Base-by-base conservation (phyloP, 53 echinoderm and acorn worm genomes). In the Apostichopus leukothele region DNA sequence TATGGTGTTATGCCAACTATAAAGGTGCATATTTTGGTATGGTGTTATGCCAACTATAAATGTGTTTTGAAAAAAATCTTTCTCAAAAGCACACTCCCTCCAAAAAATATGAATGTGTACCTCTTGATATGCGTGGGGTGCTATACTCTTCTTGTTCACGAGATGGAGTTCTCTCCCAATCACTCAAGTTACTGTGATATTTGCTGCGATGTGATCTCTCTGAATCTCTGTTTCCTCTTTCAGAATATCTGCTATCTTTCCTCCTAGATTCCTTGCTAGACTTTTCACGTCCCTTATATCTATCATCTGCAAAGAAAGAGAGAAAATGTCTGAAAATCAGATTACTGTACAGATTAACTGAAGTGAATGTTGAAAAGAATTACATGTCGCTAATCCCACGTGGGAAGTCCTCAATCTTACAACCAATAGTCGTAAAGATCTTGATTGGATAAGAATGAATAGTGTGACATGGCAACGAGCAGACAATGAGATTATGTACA, bases 41-140 rank as follows among this genome's bases (percentile, higher is more conserved):
- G 39, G 39, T 39, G 39, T 39, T 39, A 39, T 39, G 39, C 39
- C 39, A 39, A 39, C 39, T 39, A 39, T 39, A 39, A 39, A 39
- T 3, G 3, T 39, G 39, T 3, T 39, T 39, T 39, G 3, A 2
- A 39, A 39, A 39, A 39, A 25, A 1, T 25, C 25, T 25, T 25
- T 25, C 25, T 1, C 1, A 25, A 39, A 39, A 39, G 39, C 39
- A 39, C 39, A 39, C 39, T 39, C 39, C 39, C 39, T 39, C 39
- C 39, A 39, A 39, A 39, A 39, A 39, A 39, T 0, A 39, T 39
- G 39, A 39, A 39, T 39, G 39, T 39, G 39, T 71, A 96, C 96
- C 95, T 92, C 93, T 97, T 25, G 96, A 93, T 67, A 95, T 94
- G 27, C 95, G 90, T 73, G 97, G 97, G 50, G 97, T 97, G 54